Conservation (phyloP, 2,797 vertebrate species). For the Petrocephalus sullivani region DNA sequence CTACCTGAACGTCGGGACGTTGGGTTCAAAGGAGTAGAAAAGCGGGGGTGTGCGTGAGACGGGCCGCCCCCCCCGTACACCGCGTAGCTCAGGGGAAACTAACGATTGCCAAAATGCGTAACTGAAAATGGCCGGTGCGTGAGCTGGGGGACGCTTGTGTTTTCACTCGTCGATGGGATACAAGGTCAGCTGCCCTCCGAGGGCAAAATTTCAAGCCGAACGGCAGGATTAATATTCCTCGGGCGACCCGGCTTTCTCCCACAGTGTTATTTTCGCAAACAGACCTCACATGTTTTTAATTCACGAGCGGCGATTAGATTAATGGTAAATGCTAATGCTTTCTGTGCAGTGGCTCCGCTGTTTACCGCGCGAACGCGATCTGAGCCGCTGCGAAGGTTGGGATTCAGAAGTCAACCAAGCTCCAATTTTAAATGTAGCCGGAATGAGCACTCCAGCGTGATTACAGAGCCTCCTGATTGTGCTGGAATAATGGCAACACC, state of each 20-base stretch:
- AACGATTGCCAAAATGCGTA: neutral
- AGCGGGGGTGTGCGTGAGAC: neutral
- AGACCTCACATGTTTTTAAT: neutral
- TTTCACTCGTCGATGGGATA: neutral
- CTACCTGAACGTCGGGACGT: neutral
- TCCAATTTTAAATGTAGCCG: neutral
- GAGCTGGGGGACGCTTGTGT: neutral
- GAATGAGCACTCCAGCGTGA: neutral
- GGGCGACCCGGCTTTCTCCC: neutral
- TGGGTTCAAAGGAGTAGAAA: neutral
- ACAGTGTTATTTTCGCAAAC: conserved; percentile 5
- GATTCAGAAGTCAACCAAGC: neutral
- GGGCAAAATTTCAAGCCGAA: neutral
- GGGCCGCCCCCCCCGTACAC: neutral
- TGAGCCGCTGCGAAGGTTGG: neutral
- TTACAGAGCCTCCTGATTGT: neutral
- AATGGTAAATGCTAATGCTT: conserved; percentile 7
- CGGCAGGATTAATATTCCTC: neutral
- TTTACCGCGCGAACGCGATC: neutral
- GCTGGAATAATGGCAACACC: neutral
- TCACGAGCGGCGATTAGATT: neutral
- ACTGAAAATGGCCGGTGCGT: neutral
- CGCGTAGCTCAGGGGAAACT: neutral
- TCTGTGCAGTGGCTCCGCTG: neutral
- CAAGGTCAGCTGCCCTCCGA: neutral